Base-by-base conservation (phyloP, 1,140 invertebrate genomes). In the Neodiprion virginianus region DNA sequence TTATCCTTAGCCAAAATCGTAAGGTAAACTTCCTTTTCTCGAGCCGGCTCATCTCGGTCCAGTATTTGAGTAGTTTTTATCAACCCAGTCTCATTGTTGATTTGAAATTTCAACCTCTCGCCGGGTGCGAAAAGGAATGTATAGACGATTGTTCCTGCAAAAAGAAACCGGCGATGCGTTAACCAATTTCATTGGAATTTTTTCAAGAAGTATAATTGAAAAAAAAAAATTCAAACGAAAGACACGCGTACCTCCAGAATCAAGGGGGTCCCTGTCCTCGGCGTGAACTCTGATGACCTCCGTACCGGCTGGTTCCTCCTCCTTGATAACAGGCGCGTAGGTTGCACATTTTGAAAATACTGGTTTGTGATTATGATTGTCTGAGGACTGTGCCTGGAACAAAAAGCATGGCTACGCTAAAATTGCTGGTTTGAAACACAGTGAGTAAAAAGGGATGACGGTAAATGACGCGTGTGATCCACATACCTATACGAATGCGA, bases 1-100 rank as follows among this genome's bases (percentile, higher is more conserved):
- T 96, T 95, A 86, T 97, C 96, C 72, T 93, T 95, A 0, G 95
- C 96, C 81, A 95, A 91, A 3, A 96, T 93, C 1, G 93, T 94
- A 61, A 95, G 90, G 80, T 95, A 95, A 7, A 93, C 90, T 87
- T 95, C 94, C 83, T 96, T 97, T 82, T 97, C 95, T 78, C 95
- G 90, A 12, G 92, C 91, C 9, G 96, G 96, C 80, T 96, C 95
- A 84, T 97, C 96, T 76, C 96, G 91, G 86, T 97, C 95, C 80
- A 97, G 93, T 67, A 91, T 89, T 89, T 93, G 89, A 67, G 91
- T 92, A 14, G 96, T 96, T 66, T 86, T 92, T 69, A 97, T 94
- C 66, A 90, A 89, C 14, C 96, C 96, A 14, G 94, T 93, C 7
- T 85, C 84, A 50, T 93, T 90, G 83, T 96, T 91, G 67, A 97